Base-by-base conservation (phyloP, 2,797 vertebrate genomes). In the Girardinus metallicus region DNA sequence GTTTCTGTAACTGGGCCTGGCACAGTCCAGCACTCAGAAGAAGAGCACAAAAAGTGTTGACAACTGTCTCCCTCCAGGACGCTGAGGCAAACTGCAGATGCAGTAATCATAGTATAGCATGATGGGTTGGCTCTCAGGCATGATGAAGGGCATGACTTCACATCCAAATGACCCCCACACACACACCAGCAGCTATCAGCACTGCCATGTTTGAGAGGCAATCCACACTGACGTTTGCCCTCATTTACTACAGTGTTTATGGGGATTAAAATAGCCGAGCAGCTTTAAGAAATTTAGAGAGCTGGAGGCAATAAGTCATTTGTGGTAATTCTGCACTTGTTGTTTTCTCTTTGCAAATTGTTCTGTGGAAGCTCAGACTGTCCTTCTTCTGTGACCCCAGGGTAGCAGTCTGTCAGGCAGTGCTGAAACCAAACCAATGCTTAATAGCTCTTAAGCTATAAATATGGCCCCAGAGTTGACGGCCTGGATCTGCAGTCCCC, bases 361-460 rank as follows among this genome's bases (percentile, higher is more conserved):
- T 85, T 84, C 84, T 86, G 81, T 44, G 66, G 76, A 78, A 77
- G 79, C 83, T 71, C 21, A 87, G 85, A 87, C 81, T 87, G 83
- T 89, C 88, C 90, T 85, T 84, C 85, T 89, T 79, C 43, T 73
- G 80, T 86, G 90, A 94, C 93, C 88, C 73, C 34, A 78, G 86
- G 92, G 86, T 87, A 83, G 90, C 90, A 91, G 87, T 92, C 87
- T 89, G 89, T 94, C 92, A 94, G 83, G 73, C 83, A 79, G 82
- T 78, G 88, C 83, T 92, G 93, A 93, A 90, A 95, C 83, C 91
- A 92, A 89, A 91, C 92, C 93, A 91, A 94, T 90, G 89, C 87
- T 84, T 93, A 93, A 94, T 91, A 88, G 90, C 86, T 88, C 86
- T 86, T 79, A 88, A 89, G 90, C 90, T 85, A 89, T 94, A 93